Percentiles rank a stretch among this genome's conserved stretches.
Conservation (phyloP, 2,113 vertebrate genomes). For the Manacus vitellinus region DNA sequence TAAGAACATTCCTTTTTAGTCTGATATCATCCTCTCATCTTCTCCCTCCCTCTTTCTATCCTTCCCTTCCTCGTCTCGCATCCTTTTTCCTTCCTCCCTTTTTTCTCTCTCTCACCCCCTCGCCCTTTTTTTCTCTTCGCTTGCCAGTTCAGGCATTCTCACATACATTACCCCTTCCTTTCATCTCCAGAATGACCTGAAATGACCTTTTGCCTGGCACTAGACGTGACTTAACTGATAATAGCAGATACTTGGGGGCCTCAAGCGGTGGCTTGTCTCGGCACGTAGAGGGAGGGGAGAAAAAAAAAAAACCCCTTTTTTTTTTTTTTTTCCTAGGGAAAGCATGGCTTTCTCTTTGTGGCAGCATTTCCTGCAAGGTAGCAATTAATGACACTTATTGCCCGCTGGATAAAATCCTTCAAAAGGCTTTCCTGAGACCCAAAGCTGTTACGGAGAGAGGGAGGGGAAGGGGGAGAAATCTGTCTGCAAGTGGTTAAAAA, state of each 20-base stretch:
- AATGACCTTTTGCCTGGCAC: constrained; percentile 81
- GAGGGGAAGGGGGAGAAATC: background rate
- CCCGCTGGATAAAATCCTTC: background rate
- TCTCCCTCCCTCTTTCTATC: background rate
- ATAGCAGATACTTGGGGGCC: constrained; percentile 68
- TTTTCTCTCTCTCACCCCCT: constrained; percentile 2
- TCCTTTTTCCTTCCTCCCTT: constrained; percentile 44
- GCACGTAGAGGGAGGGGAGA: background rate
- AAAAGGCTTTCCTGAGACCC: background rate
- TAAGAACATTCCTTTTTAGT: constrained; percentile 4
- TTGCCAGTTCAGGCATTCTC: constrained; percentile 68
- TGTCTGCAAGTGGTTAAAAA: constrained; percentile 17
- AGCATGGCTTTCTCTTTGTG: background rate
- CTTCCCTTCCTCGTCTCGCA: constrained; percentile 25
- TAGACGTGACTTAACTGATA: constrained; percentile 84
- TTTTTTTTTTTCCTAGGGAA: background rate
- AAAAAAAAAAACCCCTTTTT: background rate
- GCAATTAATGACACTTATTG: constrained; percentile 40
- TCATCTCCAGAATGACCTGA: constrained; percentile 78
- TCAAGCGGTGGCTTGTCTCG: constrained; percentile 63
- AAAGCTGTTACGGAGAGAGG: background rate
- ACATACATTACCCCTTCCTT: constrained; percentile 76
- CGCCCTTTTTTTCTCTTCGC: constrained; percentile 1
- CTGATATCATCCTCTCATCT: background rate
- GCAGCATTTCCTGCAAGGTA: constrained; percentile 57